These are phyloP conservation scores for Mixornis gularis DNA, from an alignment of 2,113 vertebrate genomes.

Conservation along the genomic window DNA sequence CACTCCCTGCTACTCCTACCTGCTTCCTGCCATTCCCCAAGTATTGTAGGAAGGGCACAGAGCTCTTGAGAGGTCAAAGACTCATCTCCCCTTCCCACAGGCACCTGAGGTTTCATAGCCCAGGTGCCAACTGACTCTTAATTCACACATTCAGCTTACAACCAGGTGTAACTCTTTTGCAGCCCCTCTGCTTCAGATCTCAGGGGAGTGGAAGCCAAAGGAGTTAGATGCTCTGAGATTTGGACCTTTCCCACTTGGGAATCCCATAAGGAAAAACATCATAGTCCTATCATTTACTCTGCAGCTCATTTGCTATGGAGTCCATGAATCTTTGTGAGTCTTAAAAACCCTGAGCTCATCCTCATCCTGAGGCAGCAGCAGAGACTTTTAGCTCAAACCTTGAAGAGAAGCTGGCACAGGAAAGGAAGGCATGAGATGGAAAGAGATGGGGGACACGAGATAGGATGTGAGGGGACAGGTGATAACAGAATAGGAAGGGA, in stretches of 20 bases:
- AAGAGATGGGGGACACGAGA: neutral
- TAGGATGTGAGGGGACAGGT: neutral
- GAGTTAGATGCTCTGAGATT: neutral
- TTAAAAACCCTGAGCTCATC: neutral
- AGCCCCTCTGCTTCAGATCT: neutral
- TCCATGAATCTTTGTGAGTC: rapidly evolving
- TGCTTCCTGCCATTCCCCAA: neutral
- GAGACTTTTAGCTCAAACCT: neutral
- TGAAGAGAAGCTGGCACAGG: neutral
- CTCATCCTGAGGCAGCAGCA: neutral
- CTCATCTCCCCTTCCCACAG: rapidly evolving
- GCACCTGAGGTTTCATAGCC: neutral
- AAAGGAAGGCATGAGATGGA: neutral
- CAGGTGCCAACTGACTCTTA: neutral
- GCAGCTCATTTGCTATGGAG: rapidly evolving
- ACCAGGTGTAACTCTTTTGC: neutral
- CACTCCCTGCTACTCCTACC: neutral
- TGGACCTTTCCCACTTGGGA: neutral
- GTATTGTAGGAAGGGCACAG: rapidly evolving
- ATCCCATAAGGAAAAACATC: neutral
- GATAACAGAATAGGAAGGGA: too few species aligned
- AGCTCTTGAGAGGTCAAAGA: rapidly evolving
- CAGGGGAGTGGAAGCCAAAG: neutral
- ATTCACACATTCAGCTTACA: neutral
- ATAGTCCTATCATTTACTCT: neutral